Evolutionary conservation across 37 sponge, comb jelly and placozoan genomes (phyloP).

Genomic region (Haliclona indistincta): DNA sequence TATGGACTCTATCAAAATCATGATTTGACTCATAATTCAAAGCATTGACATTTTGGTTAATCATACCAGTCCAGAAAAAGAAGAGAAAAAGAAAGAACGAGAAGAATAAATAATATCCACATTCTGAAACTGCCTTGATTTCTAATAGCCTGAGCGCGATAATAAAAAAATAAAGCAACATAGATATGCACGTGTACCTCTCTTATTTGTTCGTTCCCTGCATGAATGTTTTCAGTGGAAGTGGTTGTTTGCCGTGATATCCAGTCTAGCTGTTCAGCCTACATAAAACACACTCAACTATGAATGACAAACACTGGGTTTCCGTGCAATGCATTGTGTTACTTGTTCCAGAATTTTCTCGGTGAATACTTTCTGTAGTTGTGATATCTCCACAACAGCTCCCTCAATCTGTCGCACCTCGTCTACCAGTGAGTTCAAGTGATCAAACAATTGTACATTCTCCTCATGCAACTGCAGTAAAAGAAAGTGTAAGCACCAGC

Average conservation of each 20-base stretch:
- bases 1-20: conserved; percentile 65
- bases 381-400: conserved; percentile 83
- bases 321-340: background rate
- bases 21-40: background rate
- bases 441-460: conserved; percentile 67
- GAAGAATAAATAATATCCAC: conserved; percentile 85
- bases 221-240: conserved; percentile 71
- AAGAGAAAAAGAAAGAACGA: conserved; percentile 77
- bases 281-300: background rate
- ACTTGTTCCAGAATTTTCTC: conserved; percentile 87
- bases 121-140: conserved; percentile 85
- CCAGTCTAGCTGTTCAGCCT: conserved; percentile 62
- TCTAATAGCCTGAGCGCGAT: conserved; percentile 96
- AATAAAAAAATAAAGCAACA: too few relatives aligned
- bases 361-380: conserved; percentile 83
- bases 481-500: background rate
- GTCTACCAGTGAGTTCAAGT: conserved; percentile 63
- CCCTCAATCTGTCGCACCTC: conserved; percentile 87
- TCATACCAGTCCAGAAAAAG: conserved; percentile 95
- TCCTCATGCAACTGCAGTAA: conserved; percentile 22
- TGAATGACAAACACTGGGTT: background rate
- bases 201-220: conserved; percentile 78
- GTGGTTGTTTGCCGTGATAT: conserved; percentile 42
- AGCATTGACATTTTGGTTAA: too few relatives aligned
- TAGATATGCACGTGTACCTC: too few relatives aligned